Evolutionary conservation across 1,140 invertebrate genomes (phyloP).

Genomic region (Stegodyphus dumicola): DNA sequence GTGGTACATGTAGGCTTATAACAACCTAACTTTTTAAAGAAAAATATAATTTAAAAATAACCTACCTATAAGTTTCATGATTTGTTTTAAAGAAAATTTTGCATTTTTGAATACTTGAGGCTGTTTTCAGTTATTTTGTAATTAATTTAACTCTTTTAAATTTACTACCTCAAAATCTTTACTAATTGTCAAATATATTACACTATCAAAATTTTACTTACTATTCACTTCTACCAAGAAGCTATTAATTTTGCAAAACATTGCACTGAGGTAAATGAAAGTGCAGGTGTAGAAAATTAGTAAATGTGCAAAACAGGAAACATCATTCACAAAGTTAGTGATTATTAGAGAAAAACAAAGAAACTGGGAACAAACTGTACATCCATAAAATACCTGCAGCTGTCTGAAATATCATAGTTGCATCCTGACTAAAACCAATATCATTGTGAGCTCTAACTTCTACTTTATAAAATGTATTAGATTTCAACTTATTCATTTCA

Average conservation of each 20-base stretch:
- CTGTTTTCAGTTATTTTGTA: no score
- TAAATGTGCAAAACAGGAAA: neutral
- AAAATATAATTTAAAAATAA: no score
- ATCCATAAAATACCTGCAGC: conserved; percentile 74
- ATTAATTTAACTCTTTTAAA: no score
- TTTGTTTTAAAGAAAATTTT: no score
- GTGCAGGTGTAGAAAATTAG: neutral
- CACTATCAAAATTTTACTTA: no score
- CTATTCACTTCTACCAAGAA: no score
- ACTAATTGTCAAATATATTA: no score
- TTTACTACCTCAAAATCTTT: no score
- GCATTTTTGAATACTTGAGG: no score
- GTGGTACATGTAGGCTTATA: no score
- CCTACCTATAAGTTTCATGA: no score
- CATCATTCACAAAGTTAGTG: neutral
- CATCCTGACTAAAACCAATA: conserved; percentile 82
- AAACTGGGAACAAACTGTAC: neutral
- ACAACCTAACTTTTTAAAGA: no score
- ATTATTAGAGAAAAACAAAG: neutral
- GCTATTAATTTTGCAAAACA: neutral
- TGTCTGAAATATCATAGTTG: conserved; percentile 81
- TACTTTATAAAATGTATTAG: conserved; percentile 83
- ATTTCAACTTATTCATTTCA: conserved; percentile 70
- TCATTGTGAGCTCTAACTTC: conserved; percentile 86
- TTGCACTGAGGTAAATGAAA: neutral